These are phyloP conservation scores for Ophiothrix spiculata DNA, from an alignment of 35 echinoderm and acorn worm species.

Conservation along the genomic window DNA sequence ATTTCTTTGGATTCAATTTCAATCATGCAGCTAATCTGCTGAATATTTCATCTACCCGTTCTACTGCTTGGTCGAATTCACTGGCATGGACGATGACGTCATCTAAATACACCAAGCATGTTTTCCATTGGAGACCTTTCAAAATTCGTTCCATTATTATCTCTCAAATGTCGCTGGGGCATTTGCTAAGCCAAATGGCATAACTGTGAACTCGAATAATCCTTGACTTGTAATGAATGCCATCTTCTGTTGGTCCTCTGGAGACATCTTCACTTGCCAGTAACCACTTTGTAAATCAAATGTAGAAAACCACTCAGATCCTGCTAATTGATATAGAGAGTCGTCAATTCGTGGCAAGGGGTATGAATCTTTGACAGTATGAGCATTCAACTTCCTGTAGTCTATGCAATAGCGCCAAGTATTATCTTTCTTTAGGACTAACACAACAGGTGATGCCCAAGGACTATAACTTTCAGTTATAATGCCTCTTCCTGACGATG, in stretches of 20 bases:
- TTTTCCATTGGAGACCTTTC: slow-evolving; percentile 36
- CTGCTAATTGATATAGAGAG: slow-evolving; percentile 25
- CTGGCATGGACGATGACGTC: slow-evolving; percentile 41
- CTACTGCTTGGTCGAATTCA: neutral
- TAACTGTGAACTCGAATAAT: slow-evolving; percentile 30
- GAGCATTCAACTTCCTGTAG: slow-evolving; percentile 25
- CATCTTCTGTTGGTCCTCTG: neutral
- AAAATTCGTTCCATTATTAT: slow-evolving; percentile 60
- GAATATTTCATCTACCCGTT: slow-evolving; percentile 29
- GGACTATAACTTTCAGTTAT: too few relatives aligned
- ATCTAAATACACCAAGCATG: slow-evolving; percentile 59
- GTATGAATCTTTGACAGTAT: slow-evolving; percentile 45
- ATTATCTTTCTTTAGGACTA: too few relatives aligned
- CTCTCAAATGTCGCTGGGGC: slow-evolving; percentile 56
- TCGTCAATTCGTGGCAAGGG: slow-evolving; percentile 46
- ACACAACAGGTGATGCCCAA: too few relatives aligned
- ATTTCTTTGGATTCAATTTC: slow-evolving; percentile 53
- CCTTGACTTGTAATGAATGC: slow-evolving; percentile 8
- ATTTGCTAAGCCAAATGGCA: slow-evolving; percentile 67
- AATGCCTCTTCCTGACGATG: too few relatives aligned
- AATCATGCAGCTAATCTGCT: slow-evolving; percentile 23
- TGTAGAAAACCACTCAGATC: slow-evolving; percentile 26
- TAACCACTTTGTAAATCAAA: slow-evolving; percentile 38
- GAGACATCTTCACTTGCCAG: slow-evolving; percentile 45
- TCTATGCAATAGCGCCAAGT: too few relatives aligned